Base-by-base conservation (phyloP, 2,797 vertebrate genomes). In the Sebastes itinus region DNA sequence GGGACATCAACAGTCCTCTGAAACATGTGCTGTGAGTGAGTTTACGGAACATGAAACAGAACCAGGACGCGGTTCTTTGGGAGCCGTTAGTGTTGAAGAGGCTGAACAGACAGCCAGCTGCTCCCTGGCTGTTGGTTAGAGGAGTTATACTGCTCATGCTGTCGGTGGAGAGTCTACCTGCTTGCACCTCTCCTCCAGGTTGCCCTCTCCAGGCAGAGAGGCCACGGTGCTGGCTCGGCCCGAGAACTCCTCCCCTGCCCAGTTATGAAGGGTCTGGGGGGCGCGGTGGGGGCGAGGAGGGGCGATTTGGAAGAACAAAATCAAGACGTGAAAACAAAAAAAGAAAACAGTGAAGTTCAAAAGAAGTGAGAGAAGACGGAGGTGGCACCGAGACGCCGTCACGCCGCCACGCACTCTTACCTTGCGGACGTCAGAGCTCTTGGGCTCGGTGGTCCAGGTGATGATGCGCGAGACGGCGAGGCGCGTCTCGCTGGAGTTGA, bases 361-460 rank as follows among this genome's bases (percentile, higher is more conserved):
- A 77, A 14, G 70, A 49, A 38, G 22, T 4, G 66, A 33, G 55
- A 25, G 61, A n/a, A 33, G 56, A 16, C 0, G 13, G 65, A n/a
- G 65, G 22, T 1, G 20, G 30, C 9, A 1, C n/a, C 3, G 33
- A 28, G 1, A 6, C 7, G 23, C 11, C 11, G 11, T 0, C 12
- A 38, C 35, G 35, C 35, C 35, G 35, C 14, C 38, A 42, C n/a
- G 14, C 62, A 14, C 22, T 1, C 60, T 13, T 84, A 99, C 98
- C 97, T 99, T 99, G 91, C 98, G 96, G 91, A 99, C 97, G 42
- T 99, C 98, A 61, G 97, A 98, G 92, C 98, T 99, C 95, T 99
- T 99, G 91, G 98, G 98, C 91, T 99, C 98, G 25, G 97, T 99
- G 80, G 98, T 99, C 98, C 98, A 99, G 46, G 98, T 99, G 94